Conservation (phyloP, 1,140 invertebrate genomes). For the Drosophila nannoptera region DNA sequence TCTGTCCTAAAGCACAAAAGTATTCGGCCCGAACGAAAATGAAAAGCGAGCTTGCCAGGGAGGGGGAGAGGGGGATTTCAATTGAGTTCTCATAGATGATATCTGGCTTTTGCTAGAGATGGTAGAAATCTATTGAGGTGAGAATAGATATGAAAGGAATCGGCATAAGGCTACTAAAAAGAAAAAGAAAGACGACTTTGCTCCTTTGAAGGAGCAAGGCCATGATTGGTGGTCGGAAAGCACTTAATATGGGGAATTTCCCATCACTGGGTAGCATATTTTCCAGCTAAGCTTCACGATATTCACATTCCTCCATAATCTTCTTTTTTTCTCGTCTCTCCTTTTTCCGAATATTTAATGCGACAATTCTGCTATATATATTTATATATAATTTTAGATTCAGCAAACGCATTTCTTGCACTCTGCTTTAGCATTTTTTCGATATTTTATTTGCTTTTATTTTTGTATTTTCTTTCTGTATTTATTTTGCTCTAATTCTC, state of each 20-base stretch:
- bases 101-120: neutral
- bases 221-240: too few species aligned
- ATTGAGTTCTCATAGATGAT: neutral
- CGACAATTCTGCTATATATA: neutral
- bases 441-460: neutral
- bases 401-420: too few species aligned
- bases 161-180: too few species aligned
- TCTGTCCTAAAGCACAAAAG: neutral
- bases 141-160: neutral
- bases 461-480: constrained; percentile 3
- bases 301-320: too few species aligned
- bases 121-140: neutral
- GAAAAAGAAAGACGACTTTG: too few species aligned
- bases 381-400: neutral
- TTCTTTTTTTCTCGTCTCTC: too few species aligned
- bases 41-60: neutral
- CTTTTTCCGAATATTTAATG: too few species aligned
- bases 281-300: too few species aligned
- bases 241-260: too few species aligned
- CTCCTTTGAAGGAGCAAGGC: too few species aligned
- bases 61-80: neutral
- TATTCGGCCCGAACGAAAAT: neutral
- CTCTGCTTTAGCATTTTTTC: neutral
- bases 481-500: neutral
- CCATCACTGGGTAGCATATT: too few species aligned